phyloP scores from a whole-genome alignment of 2,113 vertebrate genomes.

The Heterotilapia buettikoferi region DNA sequence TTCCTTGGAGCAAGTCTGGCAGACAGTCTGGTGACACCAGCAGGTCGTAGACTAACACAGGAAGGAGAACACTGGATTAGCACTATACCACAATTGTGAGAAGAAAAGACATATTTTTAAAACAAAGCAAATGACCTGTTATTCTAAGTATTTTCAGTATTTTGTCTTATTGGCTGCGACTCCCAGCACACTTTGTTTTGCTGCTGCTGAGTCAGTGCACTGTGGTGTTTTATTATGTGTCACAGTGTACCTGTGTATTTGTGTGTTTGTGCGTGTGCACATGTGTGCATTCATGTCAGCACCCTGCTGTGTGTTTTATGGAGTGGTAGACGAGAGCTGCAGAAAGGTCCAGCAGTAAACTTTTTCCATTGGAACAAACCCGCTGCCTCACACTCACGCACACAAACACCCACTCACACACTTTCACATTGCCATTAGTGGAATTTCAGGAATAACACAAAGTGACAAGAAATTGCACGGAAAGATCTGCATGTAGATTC shows the following conservation, averaged over 20 bases:
- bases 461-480: conserved; percentile 5
- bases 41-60: conserved; percentile 86
- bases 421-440: not conserved
- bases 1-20: conserved; percentile 77
- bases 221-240: conserved; percentile 35
- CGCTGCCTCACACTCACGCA: not conserved
- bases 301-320: conserved; percentile 44
- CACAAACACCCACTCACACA: not conserved
- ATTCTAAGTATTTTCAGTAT: not conserved
- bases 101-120: not conserved
- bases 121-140: not conserved
- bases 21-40: conserved; percentile 82
- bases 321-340: conserved; percentile 15
- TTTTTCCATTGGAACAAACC: conserved; percentile 53
- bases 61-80: not conserved
- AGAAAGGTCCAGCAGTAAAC: conserved; percentile 8
- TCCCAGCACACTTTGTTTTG: not conserved
- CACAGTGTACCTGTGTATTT: not conserved
- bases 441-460: conserved; percentile 3
- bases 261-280: not conserved
- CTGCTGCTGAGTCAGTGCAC: conserved; percentile 20
- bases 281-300: not conserved
- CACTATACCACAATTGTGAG: not conserved
- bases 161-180: not conserved
- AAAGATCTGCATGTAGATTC: not conserved